A percentile compares a stretch with the other conserved stretches of the same genome.
phyloP scores from a whole-genome alignment of 2,113 vertebrate species.

The Percopsis transmontana region DNA sequence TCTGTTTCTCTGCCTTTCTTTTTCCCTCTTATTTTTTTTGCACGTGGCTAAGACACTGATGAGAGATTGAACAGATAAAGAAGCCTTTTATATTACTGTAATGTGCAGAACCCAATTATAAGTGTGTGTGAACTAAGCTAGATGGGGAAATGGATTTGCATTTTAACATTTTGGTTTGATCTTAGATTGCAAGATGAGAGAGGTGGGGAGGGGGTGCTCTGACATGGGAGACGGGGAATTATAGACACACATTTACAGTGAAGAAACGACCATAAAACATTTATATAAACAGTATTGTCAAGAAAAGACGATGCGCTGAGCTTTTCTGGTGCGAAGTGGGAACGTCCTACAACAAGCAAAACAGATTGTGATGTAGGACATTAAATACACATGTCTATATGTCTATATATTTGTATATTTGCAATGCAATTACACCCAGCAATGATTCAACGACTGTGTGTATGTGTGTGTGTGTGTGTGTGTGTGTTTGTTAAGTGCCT shows the following conservation, averaged over 20 bases:
- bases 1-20: conserved; percentile 5
- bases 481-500: conserved; percentile 12
- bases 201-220: conserved; percentile 28
- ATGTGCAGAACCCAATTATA: conserved; percentile 78
- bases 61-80: conserved; percentile 64
- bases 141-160: conserved; percentile 65
- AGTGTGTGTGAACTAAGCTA: conserved; percentile 66
- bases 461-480: conserved; percentile 1
- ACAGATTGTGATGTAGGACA: too few species aligned
- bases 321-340: too few species aligned
- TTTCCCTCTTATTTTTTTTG: conserved; percentile 22
- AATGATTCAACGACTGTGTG: neutral
- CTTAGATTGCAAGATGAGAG: conserved; percentile 65
- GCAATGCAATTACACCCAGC: neutral
- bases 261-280: too few species aligned
- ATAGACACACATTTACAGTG: conserved; percentile 22
- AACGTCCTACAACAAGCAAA: too few species aligned
- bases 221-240: conserved; percentile 40
- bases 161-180: conserved; percentile 73
- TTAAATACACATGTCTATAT: neutral
- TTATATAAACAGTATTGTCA: too few species aligned
- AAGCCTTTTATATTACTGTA: conserved; percentile 63
- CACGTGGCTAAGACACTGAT: conserved; percentile 37
- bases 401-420: conserved; percentile 5
- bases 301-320: too few species aligned